Conservation (phyloP, 2,888 invertebrate species). For the Unio pictorum region DNA sequence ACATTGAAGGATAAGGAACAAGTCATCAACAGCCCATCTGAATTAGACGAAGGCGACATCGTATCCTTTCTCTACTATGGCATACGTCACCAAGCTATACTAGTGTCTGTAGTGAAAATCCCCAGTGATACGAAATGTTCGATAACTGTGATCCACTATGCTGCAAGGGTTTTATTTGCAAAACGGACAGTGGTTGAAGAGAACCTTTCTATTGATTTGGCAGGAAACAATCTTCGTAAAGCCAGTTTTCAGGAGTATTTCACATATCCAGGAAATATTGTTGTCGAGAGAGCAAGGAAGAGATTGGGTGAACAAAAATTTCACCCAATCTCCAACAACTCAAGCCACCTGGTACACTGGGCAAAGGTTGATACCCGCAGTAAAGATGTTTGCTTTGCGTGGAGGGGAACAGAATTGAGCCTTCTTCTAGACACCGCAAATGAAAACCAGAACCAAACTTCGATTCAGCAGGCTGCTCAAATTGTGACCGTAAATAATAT, state of each 20-base stretch:
- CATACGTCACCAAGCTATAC: constrained; percentile 10
- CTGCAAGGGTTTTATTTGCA: too few relatives aligned
- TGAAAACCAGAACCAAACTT: neutral
- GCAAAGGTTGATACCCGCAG: constrained; percentile 19
- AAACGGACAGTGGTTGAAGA: constrained; percentile 14
- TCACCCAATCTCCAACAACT: constrained; percentile 10
- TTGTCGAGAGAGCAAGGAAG: constrained; percentile 9
- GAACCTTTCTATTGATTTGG: constrained; percentile 5
- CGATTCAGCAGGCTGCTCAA: too few relatives aligned
- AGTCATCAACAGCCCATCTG: neutral
- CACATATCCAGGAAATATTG: constrained; percentile 5
- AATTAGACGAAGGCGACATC: constrained; percentile 11
- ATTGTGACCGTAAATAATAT: too few relatives aligned
- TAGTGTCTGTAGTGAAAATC: constrained; percentile 1
- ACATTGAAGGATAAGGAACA: constrained; percentile 6
- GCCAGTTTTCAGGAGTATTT: constrained; percentile 14
- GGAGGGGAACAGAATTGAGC: too few relatives aligned
- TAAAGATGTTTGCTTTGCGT: constrained; percentile 2
- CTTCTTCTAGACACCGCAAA: neutral
- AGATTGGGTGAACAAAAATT: constrained; percentile 18
- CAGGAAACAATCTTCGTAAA: constrained; percentile 1
- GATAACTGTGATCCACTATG: too few relatives aligned
- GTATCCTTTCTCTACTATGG: constrained; percentile 15
- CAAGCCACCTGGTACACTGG: constrained; percentile 21
- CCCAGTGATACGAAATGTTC: neutral